Evolutionary conservation across 2,888 invertebrate genomes (phyloP), one percentile per base, ranked within the genome.

Genomic region (Odiellus spinosus): DNA sequence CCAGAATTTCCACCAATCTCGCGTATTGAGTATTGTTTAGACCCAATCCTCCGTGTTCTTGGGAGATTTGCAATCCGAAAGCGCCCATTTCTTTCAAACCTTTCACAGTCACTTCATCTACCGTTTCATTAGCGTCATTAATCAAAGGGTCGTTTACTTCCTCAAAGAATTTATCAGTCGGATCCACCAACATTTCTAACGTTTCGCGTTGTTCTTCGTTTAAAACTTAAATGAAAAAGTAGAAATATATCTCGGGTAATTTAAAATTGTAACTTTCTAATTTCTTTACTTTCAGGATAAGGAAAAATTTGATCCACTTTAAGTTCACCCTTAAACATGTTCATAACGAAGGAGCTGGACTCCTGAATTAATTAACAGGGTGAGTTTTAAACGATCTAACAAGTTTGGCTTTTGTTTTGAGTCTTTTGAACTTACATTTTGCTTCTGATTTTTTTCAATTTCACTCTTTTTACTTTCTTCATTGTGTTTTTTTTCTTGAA

Each of bases 11-110:
- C 33, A 87, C 91, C 46, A 93, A 72, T 50, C 93, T 73, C 26
- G 83, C 87, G 71, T 93, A 95, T 69, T 95, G 91, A 33, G 88
- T 88, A 69, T 95, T 95, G 59, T 71, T 78, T 50, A 91, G 72
- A 6, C 86, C 93, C 43, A 91, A 70, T 36, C 93, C 95, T 59
- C 87, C 88, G 47, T 77, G 75, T 45, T 93, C 85, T 53, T 72
- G 70, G 1, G 96, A 90, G 52, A 91, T 87, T 57, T 70, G 61
- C 52, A 93, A 72, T 20, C 83, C 82, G 71, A 96, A 96, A 1
- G 82, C 88, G 38, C 98, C 98, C 56, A 96, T 69, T 55, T 90
- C 91, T 78, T 86, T 88, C 53, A 96, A 72, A 2, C 79, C 81
- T 49, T 78, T 70, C 60, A 85, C 66, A 1, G 85, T 79, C 48